Percentiles rank a stretch among this genome's conserved stretches.
Conservation (phyloP, 2,888 invertebrate species). For the Cephus spinipes region DNA sequence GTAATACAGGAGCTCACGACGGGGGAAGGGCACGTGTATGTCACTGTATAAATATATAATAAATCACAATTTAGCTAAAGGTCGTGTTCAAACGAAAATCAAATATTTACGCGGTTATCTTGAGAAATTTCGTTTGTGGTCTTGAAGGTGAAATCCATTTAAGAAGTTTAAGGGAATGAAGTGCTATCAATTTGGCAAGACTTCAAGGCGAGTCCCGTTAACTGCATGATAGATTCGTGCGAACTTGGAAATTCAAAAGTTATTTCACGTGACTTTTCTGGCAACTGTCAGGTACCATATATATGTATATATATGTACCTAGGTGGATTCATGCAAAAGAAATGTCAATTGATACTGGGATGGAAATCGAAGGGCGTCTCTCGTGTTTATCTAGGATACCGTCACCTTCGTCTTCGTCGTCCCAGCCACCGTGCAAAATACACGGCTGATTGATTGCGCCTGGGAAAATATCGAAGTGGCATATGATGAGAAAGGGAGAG, state of each 20-base stretch:
- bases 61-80: neutral
- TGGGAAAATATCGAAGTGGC: conserved; percentile 28
- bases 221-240: neutral
- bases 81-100: neutral
- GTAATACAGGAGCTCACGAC: neutral
- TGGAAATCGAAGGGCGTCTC: neutral
- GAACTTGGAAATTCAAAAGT: neutral
- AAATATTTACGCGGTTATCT: neutral
- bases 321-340: neutral
- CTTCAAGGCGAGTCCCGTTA: neutral
- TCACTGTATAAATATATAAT: neutral
- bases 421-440: neutral
- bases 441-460: conserved; percentile 41
- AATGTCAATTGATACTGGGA: neutral
- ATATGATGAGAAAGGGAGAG: conserved; percentile 1
- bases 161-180: neutral
- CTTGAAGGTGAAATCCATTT: neutral
- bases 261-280: neutral
- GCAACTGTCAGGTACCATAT: neutral
- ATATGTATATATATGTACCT: too few species aligned
- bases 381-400: neutral
- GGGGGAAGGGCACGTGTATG: neutral
- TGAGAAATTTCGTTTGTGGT: neutral
- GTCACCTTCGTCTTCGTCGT: neutral
- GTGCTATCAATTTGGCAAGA: neutral